Conservation (phyloP, 2,888 invertebrate genomes). For the Theodoxus fluviatilis region DNA sequence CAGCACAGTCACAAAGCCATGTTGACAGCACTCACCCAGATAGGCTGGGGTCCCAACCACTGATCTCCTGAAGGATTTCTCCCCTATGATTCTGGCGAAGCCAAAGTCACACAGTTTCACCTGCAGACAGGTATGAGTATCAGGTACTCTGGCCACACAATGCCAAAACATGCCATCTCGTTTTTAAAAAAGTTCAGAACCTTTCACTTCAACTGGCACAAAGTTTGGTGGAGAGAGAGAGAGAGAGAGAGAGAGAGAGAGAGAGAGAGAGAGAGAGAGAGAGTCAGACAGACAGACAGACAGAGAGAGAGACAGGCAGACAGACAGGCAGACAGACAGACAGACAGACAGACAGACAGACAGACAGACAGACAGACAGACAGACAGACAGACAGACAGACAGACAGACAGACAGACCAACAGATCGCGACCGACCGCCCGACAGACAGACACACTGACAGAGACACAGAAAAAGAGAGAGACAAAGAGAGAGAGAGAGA, state of each 20-base stretch:
- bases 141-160: no score
- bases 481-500: background rate
- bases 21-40: conserved; percentile 73
- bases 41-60: conserved; percentile 99
- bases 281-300: no score
- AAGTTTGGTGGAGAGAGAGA: no score
- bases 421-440: background rate
- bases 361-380: conserved; percentile 15
- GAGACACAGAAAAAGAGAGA: background rate
- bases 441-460: background rate
- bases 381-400: conserved; percentile 27
- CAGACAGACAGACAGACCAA: background rate
- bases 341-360: no score
- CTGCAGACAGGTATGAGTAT: conserved; percentile 48
- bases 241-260: no score
- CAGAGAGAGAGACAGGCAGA: no score
- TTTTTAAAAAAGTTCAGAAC: no score
- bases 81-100: conserved; percentile 98
- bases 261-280: no score
- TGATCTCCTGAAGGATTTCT: conserved; percentile 94
- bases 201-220: no score
- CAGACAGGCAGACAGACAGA: no score
- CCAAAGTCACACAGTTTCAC: conserved; percentile 97
- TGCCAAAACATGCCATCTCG: no score
- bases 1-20: background rate